Base-by-base conservation (phyloP, 2,113 vertebrate genomes). In the Archocentrus centrarchus region DNA sequence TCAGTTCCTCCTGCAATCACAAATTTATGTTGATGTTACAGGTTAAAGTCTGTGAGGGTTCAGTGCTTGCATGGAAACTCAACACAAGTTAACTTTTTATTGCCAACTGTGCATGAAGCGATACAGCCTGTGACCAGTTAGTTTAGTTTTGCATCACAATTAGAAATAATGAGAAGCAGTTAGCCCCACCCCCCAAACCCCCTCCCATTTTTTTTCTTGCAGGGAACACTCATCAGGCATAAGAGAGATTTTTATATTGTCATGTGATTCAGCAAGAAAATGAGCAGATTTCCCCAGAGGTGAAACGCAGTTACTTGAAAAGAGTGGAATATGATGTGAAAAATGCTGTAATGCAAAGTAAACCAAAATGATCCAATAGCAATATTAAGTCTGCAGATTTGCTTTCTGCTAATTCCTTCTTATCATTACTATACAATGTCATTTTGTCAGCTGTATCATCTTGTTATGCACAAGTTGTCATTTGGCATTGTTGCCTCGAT, bases 371-470 rank as follows among this genome's bases (percentile, higher is more conserved):
- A 20, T 70, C 66, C 44, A 70, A 53, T 53, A 32, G 27, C 44
- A 20, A 70, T 18, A 50, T 30, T 20, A 50, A 50, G 6, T 20
- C 66, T 32, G 24, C 44, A 53, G 15, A 50, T 50, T 47, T 70
- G 41, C 39, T 70, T 70, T 27, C 44, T 17, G 30, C 0, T 0
- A 13, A 30, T 70, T 30, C 6, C 24, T 53, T 53, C 66, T 20
- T 10, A 18, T 50, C 47, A 24, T 68, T 70, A 20, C 15, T 22
- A 58, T 22, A 7, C 24, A 13, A 22, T 70, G 15, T 15, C 11
- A 15, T 50, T 70, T 5, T 70, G 0, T 30, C 44, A 32, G 17
- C 17, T 7, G 24, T 0, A 1, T 53, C 24, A 2, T 24, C 66
- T 70, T 53, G 66, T 70, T 53, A 70, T 5, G 6, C 24, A 13